These are phyloP conservation scores for Tychaedon coryphoeus DNA, from an alignment of 2,113 vertebrate species.

Conservation along the genomic window DNA sequence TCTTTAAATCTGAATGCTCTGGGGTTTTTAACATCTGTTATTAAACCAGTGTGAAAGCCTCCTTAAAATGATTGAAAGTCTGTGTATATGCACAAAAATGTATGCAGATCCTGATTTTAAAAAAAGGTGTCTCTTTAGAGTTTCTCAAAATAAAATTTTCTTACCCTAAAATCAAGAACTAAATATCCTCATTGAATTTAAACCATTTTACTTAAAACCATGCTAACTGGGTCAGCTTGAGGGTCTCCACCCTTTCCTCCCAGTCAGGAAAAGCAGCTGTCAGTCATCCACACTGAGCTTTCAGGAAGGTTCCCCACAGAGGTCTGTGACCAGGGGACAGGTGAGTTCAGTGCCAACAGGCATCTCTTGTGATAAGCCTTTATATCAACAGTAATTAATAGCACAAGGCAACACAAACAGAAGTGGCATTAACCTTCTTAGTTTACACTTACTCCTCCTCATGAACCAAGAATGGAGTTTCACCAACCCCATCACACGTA, in stretches of 20 bases:
- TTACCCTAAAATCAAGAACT: neutral
- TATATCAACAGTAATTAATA: neutral
- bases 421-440: neutral
- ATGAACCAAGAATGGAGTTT: neutral
- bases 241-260: neutral
- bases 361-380: neutral
- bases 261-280: neutral
- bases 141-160: neutral
- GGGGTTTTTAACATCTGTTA: neutral
- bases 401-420: neutral
- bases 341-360: neutral
- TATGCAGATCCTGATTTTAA: neutral
- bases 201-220: neutral
- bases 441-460: neutral
- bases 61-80: neutral
- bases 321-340: neutral
- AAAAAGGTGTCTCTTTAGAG: neutral
- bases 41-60: neutral
- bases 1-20: neutral
- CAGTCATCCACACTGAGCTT: neutral
- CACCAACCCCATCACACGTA: neutral
- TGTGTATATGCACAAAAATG: neutral
- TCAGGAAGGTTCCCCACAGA: neutral
- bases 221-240: neutral
- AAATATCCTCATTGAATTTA: neutral